These are phyloP conservation scores for Plebejus anna DNA, from an alignment of 2,888 invertebrate species.

Conservation along the genomic window DNA sequence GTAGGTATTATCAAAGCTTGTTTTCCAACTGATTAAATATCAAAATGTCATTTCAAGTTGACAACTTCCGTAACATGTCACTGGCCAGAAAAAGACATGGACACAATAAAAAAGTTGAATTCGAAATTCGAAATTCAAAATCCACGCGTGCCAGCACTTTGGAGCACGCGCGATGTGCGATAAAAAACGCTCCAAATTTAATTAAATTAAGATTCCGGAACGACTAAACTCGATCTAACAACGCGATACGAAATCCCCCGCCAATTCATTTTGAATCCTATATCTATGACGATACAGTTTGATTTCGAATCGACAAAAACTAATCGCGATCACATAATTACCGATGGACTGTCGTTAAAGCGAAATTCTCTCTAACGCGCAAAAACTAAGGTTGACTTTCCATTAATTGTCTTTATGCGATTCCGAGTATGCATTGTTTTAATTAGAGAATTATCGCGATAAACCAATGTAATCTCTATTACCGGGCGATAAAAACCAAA, in stretches of 20 bases:
- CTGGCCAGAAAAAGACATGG: conserved; percentile 2
- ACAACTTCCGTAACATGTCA: conserved; percentile 24
- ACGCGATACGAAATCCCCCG: conserved; percentile 40
- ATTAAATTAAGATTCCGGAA: conserved; percentile 74
- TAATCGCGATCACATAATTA: conserved; percentile 42
- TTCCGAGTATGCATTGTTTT: conserved; percentile 54
- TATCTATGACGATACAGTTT: conserved; percentile 34
- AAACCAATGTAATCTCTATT: conserved; percentile 74
- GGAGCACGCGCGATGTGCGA: conserved; percentile 62
- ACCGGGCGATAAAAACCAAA: conserved; percentile 67
- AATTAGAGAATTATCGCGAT: conserved; percentile 65
- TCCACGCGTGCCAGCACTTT: conserved; percentile 66
- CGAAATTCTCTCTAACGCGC: conserved; percentile 40
- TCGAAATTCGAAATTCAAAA: conserved; percentile 55
- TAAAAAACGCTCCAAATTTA: conserved; percentile 67
- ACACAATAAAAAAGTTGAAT: conserved; percentile 36
- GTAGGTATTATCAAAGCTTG: conserved; percentile 14
- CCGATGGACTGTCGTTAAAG: conserved; percentile 27
- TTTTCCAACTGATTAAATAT: conserved; percentile 20
- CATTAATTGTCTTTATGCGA: conserved; percentile 48
- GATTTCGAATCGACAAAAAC: conserved; percentile 34
- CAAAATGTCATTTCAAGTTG: not conserved
- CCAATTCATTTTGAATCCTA: conserved; percentile 40
- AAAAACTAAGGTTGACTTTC: conserved; percentile 43
- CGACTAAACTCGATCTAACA: conserved; percentile 50